A percentile compares a stretch with the other conserved stretches of the same genome.
These are phyloP conservation scores for Romanomermis culicivorax DNA, from an alignment of 2,888 invertebrate genomes.

Conservation along the genomic window DNA sequence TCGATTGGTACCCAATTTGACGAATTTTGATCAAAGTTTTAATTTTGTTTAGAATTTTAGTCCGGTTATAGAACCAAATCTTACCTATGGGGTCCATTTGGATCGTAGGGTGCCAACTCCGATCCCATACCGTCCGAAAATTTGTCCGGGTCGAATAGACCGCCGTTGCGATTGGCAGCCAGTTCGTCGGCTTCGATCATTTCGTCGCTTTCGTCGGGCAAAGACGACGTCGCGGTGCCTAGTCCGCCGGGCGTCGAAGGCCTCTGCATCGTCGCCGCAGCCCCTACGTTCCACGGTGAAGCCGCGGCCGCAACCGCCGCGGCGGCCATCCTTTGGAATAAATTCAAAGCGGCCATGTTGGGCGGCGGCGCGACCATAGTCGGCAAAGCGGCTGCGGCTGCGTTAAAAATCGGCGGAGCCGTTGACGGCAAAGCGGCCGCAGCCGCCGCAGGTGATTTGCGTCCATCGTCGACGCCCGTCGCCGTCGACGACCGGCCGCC, in stretches of 20 bases:
- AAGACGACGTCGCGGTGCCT: not conserved
- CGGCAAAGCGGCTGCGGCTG: not conserved
- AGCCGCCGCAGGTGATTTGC: constrained; percentile 10
- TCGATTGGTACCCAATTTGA: no score
- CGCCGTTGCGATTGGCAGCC: constrained; percentile 10
- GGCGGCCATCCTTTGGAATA: no score
- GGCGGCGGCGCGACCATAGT: not conserved
- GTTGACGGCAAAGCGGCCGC: constrained; percentile 7
- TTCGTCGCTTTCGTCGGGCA: not conserved
- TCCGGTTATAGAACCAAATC: no score
- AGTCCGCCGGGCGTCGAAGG: not conserved
- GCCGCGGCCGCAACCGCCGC: not conserved
- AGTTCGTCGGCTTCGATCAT: not conserved
- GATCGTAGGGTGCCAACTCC: constrained; percentile 7
- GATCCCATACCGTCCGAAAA: constrained; percentile 15
- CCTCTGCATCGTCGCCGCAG: not conserved
- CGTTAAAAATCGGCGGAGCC: not conserved
- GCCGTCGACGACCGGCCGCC: constrained; percentile 31
- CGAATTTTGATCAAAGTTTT: no score
- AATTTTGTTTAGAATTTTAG: no score
- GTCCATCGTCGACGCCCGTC: constrained; percentile 10
- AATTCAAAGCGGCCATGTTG: no score
- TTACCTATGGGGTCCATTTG: constrained; percentile 15
- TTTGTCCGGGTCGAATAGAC: constrained; percentile 17
- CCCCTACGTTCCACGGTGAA: not conserved